Base-by-base conservation (phyloP, 2,888 invertebrate species). In the Mythimna loreyi region DNA sequence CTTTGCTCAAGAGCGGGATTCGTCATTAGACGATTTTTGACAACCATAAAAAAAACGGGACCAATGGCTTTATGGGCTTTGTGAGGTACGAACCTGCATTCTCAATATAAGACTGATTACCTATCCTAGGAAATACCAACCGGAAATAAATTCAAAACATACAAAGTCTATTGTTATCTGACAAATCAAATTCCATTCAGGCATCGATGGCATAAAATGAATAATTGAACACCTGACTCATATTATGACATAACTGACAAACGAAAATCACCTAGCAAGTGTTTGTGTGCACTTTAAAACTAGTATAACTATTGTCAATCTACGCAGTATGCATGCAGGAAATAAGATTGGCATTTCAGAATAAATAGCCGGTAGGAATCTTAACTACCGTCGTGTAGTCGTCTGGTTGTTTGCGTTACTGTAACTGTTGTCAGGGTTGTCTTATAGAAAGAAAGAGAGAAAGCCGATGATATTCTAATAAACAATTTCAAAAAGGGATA, bases 261-360 rank as follows among this genome's bases (percentile, higher is more conserved):
- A 75, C 68, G 23, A 76, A 64, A 60, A 65, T 59, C 59, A 69
- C 73, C 47, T 52, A 28, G 5, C 52, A 52, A 56, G 30, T 16
- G 28, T 55, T 60, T 36, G 21, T 55, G 3, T n/a, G 30, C 21
- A 21, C 21, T 21, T 13, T 21, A 59, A 60, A 56, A 50, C 47
- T 28, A 36, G 78, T 63, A 68, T 73, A 43, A 68, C 63, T 59
- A 69, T 73, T 74, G 78, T 66, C 52, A 64, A 68, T 52, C 52
- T 53, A 63, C 53, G 55, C 43, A 60, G 68, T 66, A 58, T 61
- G 66, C 63, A 67, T 59, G 64, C 68, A 76, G 81, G 81, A 81
- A 81, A 72, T 72, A 78, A 69, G 66, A 67, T 68, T 53, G 67
- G 76, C 62, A 79, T 79, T 73, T 66, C 62, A 59, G 58, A 71